Percentiles rank a stretch among this genome's conserved stretches.
Evolutionary conservation across 2,113 vertebrate species (phyloP).

Genomic region (Labrus mixtus): DNA sequence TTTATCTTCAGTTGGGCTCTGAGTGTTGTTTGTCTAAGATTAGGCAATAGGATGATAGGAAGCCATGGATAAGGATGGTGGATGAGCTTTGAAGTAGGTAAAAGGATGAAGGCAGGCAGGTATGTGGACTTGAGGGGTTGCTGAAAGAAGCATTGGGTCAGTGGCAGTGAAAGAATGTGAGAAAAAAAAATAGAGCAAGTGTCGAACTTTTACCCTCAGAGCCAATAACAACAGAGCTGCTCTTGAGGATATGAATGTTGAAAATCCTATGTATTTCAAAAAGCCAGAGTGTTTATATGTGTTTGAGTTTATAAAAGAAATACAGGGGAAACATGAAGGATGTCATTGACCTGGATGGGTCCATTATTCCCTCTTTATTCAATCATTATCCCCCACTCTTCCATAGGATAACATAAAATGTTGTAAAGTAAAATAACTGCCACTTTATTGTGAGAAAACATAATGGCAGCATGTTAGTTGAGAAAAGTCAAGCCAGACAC

Average conservation of each 20-base stretch:
- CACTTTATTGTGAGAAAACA: conserved; percentile 17
- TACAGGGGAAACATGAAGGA: not conserved
- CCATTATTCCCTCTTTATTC: conserved; percentile 19
- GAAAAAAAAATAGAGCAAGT: not conserved
- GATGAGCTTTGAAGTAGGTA: conserved; percentile 52
- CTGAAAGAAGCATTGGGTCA: conserved; percentile 65
- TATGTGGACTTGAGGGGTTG: conserved; percentile 51
- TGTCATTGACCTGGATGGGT: not conserved
- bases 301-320: conserved; percentile 17
- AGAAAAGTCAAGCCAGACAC: conserved; percentile 2
- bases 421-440: not conserved
- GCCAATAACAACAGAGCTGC: conserved; percentile 21
- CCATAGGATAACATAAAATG: conserved; percentile 29
- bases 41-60: conserved; percentile 53
- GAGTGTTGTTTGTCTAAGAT: conserved; percentile 42
- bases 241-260: conserved; percentile 15
- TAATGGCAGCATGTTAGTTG: conserved; percentile 27
- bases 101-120: conserved; percentile 42
- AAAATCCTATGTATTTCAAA: conserved; percentile 20
- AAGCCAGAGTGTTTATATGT: conserved; percentile 2
- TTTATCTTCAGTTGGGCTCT: conserved; percentile 19
- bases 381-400: conserved; percentile 8
- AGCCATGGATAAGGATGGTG: conserved; percentile 49
- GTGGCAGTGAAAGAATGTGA: conserved; percentile 47
- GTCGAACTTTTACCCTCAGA: not conserved